Base-by-base conservation (phyloP, 2,888 invertebrate species). In the Ectemnius cavifrons region DNA sequence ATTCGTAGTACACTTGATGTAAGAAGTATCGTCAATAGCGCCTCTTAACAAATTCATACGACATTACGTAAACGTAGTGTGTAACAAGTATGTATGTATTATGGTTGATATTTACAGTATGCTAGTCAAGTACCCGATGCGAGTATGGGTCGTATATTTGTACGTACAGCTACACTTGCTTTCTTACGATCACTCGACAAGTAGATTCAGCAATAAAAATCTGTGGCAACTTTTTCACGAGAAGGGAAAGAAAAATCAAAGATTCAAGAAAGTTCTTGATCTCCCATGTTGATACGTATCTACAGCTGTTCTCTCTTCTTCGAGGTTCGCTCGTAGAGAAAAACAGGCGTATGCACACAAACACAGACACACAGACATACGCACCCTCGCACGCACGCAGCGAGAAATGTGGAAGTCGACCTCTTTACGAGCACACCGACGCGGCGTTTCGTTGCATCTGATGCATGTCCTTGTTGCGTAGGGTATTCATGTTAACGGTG, bases 1-100 rank as follows among this genome's bases (percentile, higher is more conserved):
- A 73, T 67, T 85, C 75, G 81, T 81, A 79, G 77, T 87, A 87
- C 85, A 86, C 73, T 82, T 82, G 78, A 84, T 80, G 81, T 84
- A 82, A 84, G 85, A 85, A 84, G 83, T 84, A 84, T 86, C 78
- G 79, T 85, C 78, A 78, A 75, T 82, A 78, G 79, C 37, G 37
- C 75, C 76, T 80, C 60, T 78, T 82, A 81, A 82, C 80, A 80
- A 77, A 84, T 67, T 84, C 72, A 75, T 77, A 76, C 65, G 71
- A 76, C 76, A 74, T 59, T 63, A 67, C 71, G 67, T 70, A 47
- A 83, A 83, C 81, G 76, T 71, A 68, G 70, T 63, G 74, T 52
- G 52, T 52, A 52, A 52, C 52, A 52, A 52, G 52, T 52, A 52
- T 52, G 52, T 71, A 75, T 71, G 75, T 75, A 69, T 47, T 82